Conservation (phyloP, 2,113 vertebrate species). For the Pontoporia blainvillei region DNA sequence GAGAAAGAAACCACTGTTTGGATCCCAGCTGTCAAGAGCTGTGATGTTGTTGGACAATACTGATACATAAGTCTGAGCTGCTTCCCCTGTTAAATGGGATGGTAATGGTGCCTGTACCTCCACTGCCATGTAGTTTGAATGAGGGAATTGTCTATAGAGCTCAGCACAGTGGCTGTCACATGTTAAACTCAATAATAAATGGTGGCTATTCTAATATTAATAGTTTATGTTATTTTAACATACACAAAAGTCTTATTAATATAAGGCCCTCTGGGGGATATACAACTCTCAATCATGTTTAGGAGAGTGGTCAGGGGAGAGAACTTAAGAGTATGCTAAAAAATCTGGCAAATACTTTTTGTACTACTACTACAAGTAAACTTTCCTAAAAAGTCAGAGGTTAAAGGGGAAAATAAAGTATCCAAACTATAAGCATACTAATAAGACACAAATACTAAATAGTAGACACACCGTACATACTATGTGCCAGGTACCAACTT, state of each 20-base stretch:
- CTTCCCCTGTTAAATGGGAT: neutral
- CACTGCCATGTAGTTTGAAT: accelerated
- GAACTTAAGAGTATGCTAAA: neutral
- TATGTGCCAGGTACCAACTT: neutral
- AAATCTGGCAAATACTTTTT: neutral
- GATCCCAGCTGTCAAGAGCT: neutral
- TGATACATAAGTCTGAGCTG: neutral
- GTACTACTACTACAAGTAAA: neutral
- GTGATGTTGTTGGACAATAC: neutral
- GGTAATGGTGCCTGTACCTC: too few species aligned
- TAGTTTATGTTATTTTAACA: neutral
- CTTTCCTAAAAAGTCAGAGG: neutral
- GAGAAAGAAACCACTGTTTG: neutral
- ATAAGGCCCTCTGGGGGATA: neutral
- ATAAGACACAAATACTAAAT: neutral
- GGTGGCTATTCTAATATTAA: neutral
- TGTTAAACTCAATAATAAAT: neutral
- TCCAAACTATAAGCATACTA: neutral
- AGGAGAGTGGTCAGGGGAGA: neutral
- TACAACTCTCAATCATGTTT: neutral
- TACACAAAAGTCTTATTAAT: neutral
- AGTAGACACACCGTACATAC: neutral
- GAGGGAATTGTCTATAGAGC: neutral
- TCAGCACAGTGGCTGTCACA: neutral
- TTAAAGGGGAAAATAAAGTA: neutral